These are phyloP conservation scores for Anthopleura xanthogrammica DNA, from an alignment of 92 coral and sea anemone genomes.

Conservation along the genomic window DNA sequence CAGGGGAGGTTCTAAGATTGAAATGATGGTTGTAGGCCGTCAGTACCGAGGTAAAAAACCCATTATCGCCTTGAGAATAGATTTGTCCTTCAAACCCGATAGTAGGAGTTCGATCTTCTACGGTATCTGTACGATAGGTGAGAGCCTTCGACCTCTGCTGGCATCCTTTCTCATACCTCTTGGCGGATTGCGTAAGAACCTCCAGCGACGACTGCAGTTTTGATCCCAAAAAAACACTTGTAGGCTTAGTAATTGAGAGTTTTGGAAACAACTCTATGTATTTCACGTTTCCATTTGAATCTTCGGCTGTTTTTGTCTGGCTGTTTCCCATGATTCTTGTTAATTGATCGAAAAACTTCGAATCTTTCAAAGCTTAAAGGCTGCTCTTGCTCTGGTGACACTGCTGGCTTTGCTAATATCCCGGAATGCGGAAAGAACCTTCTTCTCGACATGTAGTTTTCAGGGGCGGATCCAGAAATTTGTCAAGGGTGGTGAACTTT, in stretches of 20 bases:
- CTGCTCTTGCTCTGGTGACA: too few species aligned
- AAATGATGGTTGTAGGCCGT: slow-evolving; percentile 71
- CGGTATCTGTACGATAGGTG: background rate
- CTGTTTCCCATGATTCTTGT: too few species aligned
- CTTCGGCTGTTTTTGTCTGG: background rate
- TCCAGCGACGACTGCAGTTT: background rate
- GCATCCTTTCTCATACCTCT: background rate
- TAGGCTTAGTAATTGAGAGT: background rate
- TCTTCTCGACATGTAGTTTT: too few species aligned
- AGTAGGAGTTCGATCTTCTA: slow-evolving; percentile 15
- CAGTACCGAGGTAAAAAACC: slow-evolving; percentile 50
- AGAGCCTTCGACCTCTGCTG: background rate
- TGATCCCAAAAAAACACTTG: background rate
- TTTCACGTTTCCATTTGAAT: background rate
- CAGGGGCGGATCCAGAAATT: too few species aligned
- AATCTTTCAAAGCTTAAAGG: too few species aligned
- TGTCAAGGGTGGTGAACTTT: too few species aligned
- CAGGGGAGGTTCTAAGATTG: slow-evolving; percentile 71
- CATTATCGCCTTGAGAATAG: slow-evolving; percentile 20
- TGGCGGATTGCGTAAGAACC: background rate
- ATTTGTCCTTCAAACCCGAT: slow-evolving; percentile 44
- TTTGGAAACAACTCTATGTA: background rate
- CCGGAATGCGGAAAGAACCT: too few species aligned
- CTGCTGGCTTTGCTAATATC: too few species aligned
- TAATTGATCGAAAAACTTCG: too few species aligned